Conservation (phyloP, 2,888 invertebrate species). For the Cyclophora albipunctata region DNA sequence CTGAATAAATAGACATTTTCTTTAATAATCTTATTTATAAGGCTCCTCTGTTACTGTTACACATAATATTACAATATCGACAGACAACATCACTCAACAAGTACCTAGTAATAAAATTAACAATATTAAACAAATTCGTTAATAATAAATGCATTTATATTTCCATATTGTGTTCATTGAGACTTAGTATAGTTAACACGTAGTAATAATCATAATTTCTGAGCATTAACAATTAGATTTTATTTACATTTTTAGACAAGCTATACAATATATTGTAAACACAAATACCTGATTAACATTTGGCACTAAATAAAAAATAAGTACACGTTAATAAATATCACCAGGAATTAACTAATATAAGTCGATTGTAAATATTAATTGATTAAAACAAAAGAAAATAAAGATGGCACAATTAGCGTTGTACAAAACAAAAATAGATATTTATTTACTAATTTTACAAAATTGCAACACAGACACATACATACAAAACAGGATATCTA, state of each 20-base stretch:
- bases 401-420: background rate
- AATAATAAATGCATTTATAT: constrained; percentile 62
- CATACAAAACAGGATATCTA: too few relatives aligned
- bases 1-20: constrained; percentile 29
- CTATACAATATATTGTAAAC: background rate
- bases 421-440: too few relatives aligned
- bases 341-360: too few relatives aligned
- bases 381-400: background rate
- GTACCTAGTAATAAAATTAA: constrained; percentile 20
- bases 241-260: background rate
- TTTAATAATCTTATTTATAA: constrained; percentile 32
- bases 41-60: constrained; percentile 31
- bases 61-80: constrained; percentile 29
- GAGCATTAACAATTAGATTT: constrained; percentile 4
- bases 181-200: constrained; percentile 5
- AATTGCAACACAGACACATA: too few relatives aligned
- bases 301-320: constrained; percentile 23
- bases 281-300: constrained; percentile 11
- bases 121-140: constrained; percentile 67
- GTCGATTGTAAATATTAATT: too few relatives aligned
- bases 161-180: constrained; percentile 24
- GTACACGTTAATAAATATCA: background rate
- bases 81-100: constrained; percentile 34
- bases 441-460: too few relatives aligned
- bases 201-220: constrained; percentile 11